Evolutionary conservation across 2,888 invertebrate genomes (phyloP).

Genomic region (Apodemia mormo): DNA sequence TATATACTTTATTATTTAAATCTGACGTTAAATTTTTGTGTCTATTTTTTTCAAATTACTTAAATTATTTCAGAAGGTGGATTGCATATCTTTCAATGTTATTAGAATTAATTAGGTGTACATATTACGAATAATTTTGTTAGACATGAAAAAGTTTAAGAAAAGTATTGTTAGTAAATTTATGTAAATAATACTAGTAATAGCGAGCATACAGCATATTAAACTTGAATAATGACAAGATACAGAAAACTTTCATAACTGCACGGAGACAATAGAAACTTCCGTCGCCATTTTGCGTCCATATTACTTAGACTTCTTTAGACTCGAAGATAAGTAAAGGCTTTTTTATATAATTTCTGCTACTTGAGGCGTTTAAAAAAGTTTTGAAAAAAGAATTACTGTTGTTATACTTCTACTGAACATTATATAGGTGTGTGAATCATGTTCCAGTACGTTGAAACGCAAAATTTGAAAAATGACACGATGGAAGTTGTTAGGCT

Average conservation of each 20-base stretch:
- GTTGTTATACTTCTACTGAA: too few species aligned
- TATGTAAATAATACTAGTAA: not conserved
- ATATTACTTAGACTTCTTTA: not conserved
- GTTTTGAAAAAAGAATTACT: too few species aligned
- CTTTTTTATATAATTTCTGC: not conserved
- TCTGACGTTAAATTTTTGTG: too few species aligned
- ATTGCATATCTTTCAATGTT: not conserved
- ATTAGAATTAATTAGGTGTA: not conserved
- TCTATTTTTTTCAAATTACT: not conserved
- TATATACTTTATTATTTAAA: too few species aligned
- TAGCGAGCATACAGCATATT: not conserved
- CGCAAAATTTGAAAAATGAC: too few species aligned
- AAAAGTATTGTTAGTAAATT: too few species aligned
- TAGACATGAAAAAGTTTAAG: too few species aligned
- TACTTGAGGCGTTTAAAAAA: not conserved
- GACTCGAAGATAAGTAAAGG: not conserved
- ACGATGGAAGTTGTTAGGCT: too few species aligned
- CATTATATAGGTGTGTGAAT: too few species aligned
- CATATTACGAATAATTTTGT: too few species aligned
- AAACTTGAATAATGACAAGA: not conserved
- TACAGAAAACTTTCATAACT: constrained; percentile 9
- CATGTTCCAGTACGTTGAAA: too few species aligned
- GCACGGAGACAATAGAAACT: constrained; percentile 5
- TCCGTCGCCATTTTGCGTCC: not conserved
- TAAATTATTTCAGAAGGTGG: too few species aligned